phyloP scores from a whole-genome alignment of 2,113 vertebrate species.

The Aldabrachelys gigantea region DNA sequence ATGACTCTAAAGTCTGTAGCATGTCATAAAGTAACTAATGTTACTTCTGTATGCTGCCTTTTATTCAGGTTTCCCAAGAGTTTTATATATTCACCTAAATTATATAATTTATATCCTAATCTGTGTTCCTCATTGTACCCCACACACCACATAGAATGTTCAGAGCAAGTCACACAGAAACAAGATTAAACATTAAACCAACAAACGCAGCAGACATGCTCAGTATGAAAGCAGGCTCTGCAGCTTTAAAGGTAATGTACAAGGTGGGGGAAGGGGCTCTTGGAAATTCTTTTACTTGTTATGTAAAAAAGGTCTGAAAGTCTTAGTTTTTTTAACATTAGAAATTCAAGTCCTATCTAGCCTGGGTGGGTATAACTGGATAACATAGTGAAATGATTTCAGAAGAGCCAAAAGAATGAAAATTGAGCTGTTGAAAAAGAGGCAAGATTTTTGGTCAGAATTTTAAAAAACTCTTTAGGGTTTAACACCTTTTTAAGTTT shows the following conservation, averaged over 20 bases:
- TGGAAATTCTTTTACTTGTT: background rate
- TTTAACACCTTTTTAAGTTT: background rate
- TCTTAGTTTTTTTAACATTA: background rate
- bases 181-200: constrained; percentile 53
- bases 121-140: constrained; percentile 35
- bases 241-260: background rate
- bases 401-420: background rate
- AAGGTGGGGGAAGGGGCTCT: background rate
- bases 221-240: constrained; percentile 32
- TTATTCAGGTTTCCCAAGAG: background rate
- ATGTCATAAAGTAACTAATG: background rate
- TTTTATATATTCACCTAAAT: background rate
- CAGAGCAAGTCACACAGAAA: constrained; percentile 59
- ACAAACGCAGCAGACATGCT: background rate
- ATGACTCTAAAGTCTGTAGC: background rate
- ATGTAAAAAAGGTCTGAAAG: background rate
- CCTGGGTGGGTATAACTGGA: background rate
- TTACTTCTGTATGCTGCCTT: background rate
- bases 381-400: background rate
- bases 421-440: background rate
- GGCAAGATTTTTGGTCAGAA: background rate
- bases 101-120: constrained; percentile 41
- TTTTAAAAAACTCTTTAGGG: background rate
- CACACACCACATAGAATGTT: constrained; percentile 36
- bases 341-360: background rate